A percentile compares a stretch with the other conserved stretches of the same genome.
phyloP scores from a whole-genome alignment of 1,140 invertebrate genomes.

The Platyscapa corneri region DNA sequence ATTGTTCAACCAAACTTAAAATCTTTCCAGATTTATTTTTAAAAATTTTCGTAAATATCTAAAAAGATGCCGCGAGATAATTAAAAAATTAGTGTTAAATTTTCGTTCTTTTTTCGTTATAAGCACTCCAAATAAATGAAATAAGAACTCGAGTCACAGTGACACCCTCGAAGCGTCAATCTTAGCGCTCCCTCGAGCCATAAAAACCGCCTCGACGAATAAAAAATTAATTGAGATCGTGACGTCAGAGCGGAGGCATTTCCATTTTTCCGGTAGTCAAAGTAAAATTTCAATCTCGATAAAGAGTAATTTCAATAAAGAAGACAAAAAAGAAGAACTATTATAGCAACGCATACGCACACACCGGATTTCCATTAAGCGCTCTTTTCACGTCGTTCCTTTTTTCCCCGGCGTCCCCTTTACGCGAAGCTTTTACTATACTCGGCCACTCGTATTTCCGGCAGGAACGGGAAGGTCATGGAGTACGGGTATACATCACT shows the following conservation, averaged over 20 bases:
- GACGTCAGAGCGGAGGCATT: too few relatives aligned
- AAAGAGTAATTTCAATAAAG: slow-evolving; percentile 39
- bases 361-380: slow-evolving; percentile 38
- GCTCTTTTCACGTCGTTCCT: not conserved
- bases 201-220: too few relatives aligned
- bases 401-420: not conserved
- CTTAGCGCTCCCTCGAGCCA: too few relatives aligned
- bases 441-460: slow-evolving; percentile 54
- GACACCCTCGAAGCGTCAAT: too few relatives aligned
- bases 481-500: slow-evolving; percentile 29
- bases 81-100: too few relatives aligned
- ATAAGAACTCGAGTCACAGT: too few relatives aligned
- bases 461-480: slow-evolving; percentile 57
- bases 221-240: not conserved
- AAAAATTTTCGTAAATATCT: too few relatives aligned
- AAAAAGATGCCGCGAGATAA: too few relatives aligned
- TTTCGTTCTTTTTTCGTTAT: too few relatives aligned
- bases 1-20: too few relatives aligned
- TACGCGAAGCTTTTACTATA: slow-evolving; percentile 44
- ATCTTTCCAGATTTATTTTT: too few relatives aligned
- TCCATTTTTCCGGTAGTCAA: not conserved
- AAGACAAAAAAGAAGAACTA: not conserved
- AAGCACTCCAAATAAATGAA: too few relatives aligned
- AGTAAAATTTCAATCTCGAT: slow-evolving; percentile 9
- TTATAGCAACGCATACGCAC: not conserved